phyloP scores from a whole-genome alignment of 1,140 invertebrate genomes.

The Drosophila quadrilineata region DNA sequence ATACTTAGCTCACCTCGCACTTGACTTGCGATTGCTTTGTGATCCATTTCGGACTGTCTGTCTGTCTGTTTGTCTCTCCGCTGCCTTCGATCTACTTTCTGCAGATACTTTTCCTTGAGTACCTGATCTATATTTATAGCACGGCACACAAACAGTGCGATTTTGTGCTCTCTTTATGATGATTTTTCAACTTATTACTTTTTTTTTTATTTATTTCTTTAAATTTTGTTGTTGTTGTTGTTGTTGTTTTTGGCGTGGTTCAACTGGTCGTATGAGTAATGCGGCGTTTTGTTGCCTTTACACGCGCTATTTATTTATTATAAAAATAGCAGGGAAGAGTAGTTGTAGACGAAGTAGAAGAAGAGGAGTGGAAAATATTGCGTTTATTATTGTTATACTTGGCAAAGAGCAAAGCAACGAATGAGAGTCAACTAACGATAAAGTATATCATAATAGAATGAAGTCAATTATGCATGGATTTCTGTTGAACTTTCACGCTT shows the following conservation, averaged over 20 bases:
- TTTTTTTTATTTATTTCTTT: constrained; percentile 32
- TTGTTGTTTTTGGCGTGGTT: too few relatives aligned
- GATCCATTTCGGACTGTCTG: constrained; percentile 73
- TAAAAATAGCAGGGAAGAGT: constrained; percentile 47
- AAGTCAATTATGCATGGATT: constrained; percentile 43
- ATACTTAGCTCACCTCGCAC: constrained; percentile 80
- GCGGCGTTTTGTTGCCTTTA: constrained; percentile 11
- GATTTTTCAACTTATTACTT: constrained; percentile 34
- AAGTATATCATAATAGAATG: constrained; percentile 26
- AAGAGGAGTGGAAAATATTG: constrained; percentile 20
- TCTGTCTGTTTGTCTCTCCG: too few relatives aligned
- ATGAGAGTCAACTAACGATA: background rate
- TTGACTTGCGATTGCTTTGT: constrained; percentile 79
- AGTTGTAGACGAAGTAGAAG: background rate
- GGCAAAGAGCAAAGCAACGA: constrained; percentile 24
- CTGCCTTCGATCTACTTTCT: constrained; percentile 17
- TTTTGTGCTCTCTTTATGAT: constrained; percentile 11
- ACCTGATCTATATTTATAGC: constrained; percentile 31
- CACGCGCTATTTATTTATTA: constrained; percentile 42
- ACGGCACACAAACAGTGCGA: background rate
- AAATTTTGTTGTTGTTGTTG: constrained; percentile 5
- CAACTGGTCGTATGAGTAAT: constrained; percentile 65
- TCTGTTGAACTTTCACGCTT: constrained; percentile 29
- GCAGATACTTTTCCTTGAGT: constrained; percentile 17
- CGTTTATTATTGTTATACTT: constrained; percentile 44